Percentiles rank a stretch among this genome's conserved stretches.
phyloP scores from a whole-genome alignment of 2,113 vertebrate genomes.

The Rhinichthys klamathensis region DNA sequence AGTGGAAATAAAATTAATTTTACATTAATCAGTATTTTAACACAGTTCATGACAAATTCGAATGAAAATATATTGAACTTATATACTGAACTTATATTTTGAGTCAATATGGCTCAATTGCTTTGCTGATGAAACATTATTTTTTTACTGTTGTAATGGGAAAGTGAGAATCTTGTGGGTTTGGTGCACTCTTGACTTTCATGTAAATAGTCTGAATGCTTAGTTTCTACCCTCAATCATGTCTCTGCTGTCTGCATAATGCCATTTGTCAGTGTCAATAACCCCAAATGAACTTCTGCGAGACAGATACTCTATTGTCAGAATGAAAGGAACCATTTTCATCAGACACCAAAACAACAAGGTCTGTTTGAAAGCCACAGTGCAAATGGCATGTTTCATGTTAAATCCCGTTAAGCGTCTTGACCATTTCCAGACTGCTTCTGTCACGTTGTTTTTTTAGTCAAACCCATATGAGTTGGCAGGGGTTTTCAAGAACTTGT shows the following conservation, averaged over 20 bases:
- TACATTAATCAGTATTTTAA: not conserved
- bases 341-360: not conserved
- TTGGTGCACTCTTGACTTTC: slow-evolving; percentile 23
- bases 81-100: too few relatives aligned
- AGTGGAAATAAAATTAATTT: not conserved
- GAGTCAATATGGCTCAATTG: not conserved
- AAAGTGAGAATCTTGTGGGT: not conserved
- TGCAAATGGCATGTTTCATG: not conserved
- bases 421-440: slow-evolving; percentile 2
- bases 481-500: slow-evolving; percentile 31
- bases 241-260: slow-evolving; percentile 30
- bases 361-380: not conserved
- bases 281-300: slow-evolving; percentile 9
- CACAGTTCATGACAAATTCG: not conserved
- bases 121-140: not conserved
- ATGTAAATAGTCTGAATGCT: slow-evolving; percentile 23
- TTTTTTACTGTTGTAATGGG: not conserved
- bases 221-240: not conserved
- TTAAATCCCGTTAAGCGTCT: not conserved
- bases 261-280: slow-evolving; percentile 11
- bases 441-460: slow-evolving; percentile 18
- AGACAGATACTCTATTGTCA: slow-evolving; percentile 11
- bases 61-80: not conserved
- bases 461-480: slow-evolving; percentile 29
- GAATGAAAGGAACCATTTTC: not conserved